A percentile compares a stretch with the other conserved stretches of the same genome.
These are phyloP conservation scores for Hippasteria phrygiana DNA, from an alignment of 53 echinoderm and acorn worm genomes.

Conservation along the genomic window DNA sequence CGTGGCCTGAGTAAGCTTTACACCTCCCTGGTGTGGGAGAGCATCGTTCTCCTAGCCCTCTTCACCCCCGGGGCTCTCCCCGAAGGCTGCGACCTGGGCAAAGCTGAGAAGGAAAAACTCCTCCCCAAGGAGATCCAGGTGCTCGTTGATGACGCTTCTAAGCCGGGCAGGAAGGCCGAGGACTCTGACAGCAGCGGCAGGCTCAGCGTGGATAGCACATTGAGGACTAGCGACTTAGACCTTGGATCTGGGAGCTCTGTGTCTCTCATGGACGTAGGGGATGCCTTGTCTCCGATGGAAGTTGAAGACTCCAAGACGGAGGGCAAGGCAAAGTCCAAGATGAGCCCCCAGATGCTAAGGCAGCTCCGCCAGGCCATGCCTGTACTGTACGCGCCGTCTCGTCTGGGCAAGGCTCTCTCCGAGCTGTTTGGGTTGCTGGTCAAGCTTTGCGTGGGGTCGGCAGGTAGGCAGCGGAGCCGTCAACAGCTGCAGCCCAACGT, in stretches of 20 bases:
- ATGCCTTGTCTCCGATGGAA: conserved; percentile 94
- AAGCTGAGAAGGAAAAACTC: conserved; percentile 91
- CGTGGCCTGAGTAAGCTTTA: conserved; percentile 93
- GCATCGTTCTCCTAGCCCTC: conserved; percentile 92
- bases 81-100: conserved; percentile 92
- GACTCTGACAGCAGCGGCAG: conserved; percentile 3
- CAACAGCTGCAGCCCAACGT: conserved; percentile 88
- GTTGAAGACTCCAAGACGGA: conserved; percentile 84
- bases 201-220: neutral
- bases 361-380: conserved; percentile 97
- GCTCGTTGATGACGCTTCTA: conserved; percentile 53
- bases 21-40: conserved; percentile 98
- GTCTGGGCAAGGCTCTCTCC: conserved; percentile 91
- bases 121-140: conserved; percentile 82
- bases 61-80: conserved; percentile 97
- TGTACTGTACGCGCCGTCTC: conserved; percentile 93
- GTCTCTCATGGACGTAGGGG: conserved; percentile 85
- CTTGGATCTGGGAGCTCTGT: conserved; percentile 50
- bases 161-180: conserved; percentile 44
- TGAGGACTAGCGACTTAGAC: conserved; percentile 68
- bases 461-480: conserved; percentile 86
- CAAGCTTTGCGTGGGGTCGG: conserved; percentile 96
- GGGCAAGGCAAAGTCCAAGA: conserved; percentile 70
- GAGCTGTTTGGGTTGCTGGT: conserved; percentile 96
- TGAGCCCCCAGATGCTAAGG: conserved; percentile 87